These are phyloP conservation scores for Lasioglossum zephyrum DNA, from an alignment of 2,888 invertebrate genomes.

Conservation along the genomic window DNA sequence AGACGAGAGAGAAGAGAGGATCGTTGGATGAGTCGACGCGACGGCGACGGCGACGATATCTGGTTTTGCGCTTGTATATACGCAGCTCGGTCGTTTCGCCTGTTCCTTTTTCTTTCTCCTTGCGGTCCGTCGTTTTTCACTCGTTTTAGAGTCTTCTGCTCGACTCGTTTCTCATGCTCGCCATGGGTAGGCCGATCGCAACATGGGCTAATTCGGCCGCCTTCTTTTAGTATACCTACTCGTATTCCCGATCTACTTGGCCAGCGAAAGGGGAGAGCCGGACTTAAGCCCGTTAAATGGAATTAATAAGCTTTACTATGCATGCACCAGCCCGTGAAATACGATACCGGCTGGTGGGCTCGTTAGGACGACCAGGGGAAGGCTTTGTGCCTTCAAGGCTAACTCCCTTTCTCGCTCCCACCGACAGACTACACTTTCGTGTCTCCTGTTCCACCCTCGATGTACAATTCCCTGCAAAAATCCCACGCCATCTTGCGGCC, in stretches of 20 bases:
- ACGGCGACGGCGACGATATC: conserved; percentile 58
- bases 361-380: conserved; percentile 75
- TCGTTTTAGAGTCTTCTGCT: conserved; percentile 62
- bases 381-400: conserved; percentile 79
- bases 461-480: conserved; percentile 23
- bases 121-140: conserved; percentile 39
- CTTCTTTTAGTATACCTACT: conserved; percentile 69
- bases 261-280: conserved; percentile 66
- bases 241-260: conserved; percentile 77
- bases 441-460: conserved; percentile 24
- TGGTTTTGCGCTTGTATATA: conserved; percentile 63
- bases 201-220: conserved; percentile 70
- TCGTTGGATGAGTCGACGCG: conserved; percentile 48
- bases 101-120: conserved; percentile 39
- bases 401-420: conserved; percentile 55
- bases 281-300: conserved; percentile 81
- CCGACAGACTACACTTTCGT: conserved; percentile 48
- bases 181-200: conserved; percentile 69
- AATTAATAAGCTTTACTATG: conserved; percentile 83
- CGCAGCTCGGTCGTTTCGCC: conserved; percentile 27
- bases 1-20: background rate
- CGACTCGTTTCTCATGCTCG: conserved; percentile 76
- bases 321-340: conserved; percentile 81
- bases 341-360: conserved; percentile 79
- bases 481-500: conserved; percentile 17